Evolutionary conservation across 2,113 vertebrate species (phyloP).

Genomic region (Paramisgurnus dabryanus): DNA sequence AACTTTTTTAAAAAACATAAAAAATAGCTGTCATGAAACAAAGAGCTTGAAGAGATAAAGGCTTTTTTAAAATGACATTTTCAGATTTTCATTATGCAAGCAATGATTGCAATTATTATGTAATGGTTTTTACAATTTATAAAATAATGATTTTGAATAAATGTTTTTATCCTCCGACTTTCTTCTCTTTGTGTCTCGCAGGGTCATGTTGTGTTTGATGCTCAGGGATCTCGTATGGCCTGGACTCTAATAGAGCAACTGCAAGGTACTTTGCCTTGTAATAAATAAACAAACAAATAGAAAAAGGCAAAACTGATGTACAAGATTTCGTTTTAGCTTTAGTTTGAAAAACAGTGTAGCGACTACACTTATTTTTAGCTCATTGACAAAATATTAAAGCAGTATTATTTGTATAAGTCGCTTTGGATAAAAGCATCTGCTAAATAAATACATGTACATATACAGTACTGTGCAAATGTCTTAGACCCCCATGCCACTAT

Average conservation of each 20-base stretch:
- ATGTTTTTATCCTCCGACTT: neutral
- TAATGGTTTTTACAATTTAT: neutral
- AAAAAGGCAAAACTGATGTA: no score
- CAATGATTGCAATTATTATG: neutral
- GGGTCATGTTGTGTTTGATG: constrained; percentile 97
- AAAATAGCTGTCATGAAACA: neutral
- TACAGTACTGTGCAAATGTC: no score
- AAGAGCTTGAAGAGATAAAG: neutral
- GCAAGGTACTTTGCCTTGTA: constrained; percentile 76
- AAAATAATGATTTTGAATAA: neutral
- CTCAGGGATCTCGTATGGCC: constrained; percentile 96
- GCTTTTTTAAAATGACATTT: neutral
- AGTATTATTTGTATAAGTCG: no score
- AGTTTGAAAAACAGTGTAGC: no score
- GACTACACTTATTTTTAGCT: no score
- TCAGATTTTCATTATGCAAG: neutral
- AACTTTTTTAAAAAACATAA: neutral
- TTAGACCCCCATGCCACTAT: no score
- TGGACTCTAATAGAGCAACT: constrained; percentile 97
- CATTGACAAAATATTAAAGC: no score
- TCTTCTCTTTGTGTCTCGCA: constrained; percentile 56
- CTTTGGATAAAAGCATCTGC: no score
- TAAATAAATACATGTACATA: no score
- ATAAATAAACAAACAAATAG: no score
- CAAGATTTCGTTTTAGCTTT: no score